Evolutionary conservation across 2,888 invertebrate species (phyloP), one percentile per base, ranked within the genome.

Genomic region (Meghimatium bilineatum): DNA sequence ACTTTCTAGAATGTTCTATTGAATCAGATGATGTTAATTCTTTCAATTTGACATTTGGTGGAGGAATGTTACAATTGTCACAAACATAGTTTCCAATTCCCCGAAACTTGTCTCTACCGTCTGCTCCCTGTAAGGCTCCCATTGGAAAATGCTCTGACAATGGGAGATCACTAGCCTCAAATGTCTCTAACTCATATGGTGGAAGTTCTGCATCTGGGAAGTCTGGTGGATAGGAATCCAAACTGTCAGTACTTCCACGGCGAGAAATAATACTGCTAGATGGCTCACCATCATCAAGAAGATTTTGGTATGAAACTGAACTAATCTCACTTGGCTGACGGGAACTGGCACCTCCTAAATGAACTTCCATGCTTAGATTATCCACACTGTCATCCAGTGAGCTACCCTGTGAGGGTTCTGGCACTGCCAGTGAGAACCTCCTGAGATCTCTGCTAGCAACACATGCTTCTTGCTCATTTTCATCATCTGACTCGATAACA

Each of bases 301-400:
- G 87, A 85, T 91, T 92, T 85, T 92, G 92, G 76, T 92, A 92
- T 0, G 92, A 92, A 26, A 93, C 85, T 38, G 92, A 92, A 78
- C 92, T 92, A n/a, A 93, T 90, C 85, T 93, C 93, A 88, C 92
- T 92, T 8, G 92, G 91, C 80, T 91, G 92, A 77, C 92, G 89
- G 14, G 93, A 92, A 86, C 90, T 91, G 63, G 91, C 91, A 60
- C 93, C 93, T 74, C 92, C 92, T 69, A 93, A 89, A 66, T 93
- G 90, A n/a, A 93, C 93, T 86, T 93, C 93, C 88, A 93, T 90
- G 83, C 92, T 92, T 29, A 92, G 85, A 85, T 92, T 93, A 84
- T 93, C 93, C 29, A 87, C 89, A 77, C 88, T 89, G 79, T 91
- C 91, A 87, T 88, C 88, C 66, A 86, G 52, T 34, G 82, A 79